Base-by-base conservation (phyloP, 1,140 invertebrate genomes). In the Ephestia elutella region DNA sequence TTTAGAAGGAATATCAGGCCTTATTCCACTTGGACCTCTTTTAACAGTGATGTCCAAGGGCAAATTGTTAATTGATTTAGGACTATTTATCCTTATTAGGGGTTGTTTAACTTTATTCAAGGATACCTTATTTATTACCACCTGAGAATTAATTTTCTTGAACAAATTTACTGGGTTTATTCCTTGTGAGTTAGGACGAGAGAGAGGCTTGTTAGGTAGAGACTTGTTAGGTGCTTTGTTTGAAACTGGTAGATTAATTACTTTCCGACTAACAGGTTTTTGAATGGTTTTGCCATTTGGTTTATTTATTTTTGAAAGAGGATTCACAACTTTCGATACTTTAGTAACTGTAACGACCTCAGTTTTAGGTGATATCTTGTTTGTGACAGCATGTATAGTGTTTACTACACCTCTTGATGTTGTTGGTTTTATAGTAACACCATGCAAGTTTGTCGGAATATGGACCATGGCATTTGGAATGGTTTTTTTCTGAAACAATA, bases 401-500 rank as follows among this genome's bases (percentile, higher is more conserved):
- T 3, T 2, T 2, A 17, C 15, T 57, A 38, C 5, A 19, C 35
- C 11, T 48, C 56, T 66, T 13, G 25, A n/a, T 19, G 67, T 74
- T 0, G 66, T 21, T 15, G 73, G 73, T 60, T 79, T 80, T 57
- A 82, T 78, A 18, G 73, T 76, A 15, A 83, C 30, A 18, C 70
- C 79, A 54, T 65, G 67, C 15, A 77, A 35, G 49, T 77, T 75
- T 4, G 55, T 70, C 20, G 85, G 85, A 54, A 87, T 86, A 48
- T 75, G 73, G 20, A 87, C 82, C 82, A 87, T 87, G 13, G 78
- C 79, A 74, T 87, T 82, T 20, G 69, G 70, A 30, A 66, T 54
- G 4, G 68, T 60, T 70, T 82, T 87, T 62, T 57, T 76, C 83
- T 86, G 71, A 53, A 85, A 81, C 28, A 57, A 59, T 44, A 44